phyloP scores from a whole-genome alignment of 2,797 vertebrate genomes.

The Coregonus suidteri region DNA sequence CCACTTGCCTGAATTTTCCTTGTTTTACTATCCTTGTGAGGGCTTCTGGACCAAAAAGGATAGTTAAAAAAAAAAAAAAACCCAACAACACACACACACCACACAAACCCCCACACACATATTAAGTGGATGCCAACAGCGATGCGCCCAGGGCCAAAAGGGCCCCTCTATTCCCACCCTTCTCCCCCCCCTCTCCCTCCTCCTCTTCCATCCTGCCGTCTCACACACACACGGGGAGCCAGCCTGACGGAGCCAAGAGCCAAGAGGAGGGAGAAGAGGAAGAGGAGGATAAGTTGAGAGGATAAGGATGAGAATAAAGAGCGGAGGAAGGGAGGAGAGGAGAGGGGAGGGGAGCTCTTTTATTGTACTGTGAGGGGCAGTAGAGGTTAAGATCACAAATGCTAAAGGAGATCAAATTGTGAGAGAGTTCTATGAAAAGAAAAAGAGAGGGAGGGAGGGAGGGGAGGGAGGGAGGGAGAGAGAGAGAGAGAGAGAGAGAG shows the following conservation, averaged over 20 bases:
- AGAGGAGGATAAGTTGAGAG: conserved; percentile 19
- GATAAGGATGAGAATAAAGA: conserved; percentile 25
- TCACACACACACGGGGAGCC: conserved; percentile 19
- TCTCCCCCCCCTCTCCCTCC: background rate
- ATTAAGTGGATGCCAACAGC: conserved; percentile 58
- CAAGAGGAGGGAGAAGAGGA: conserved; percentile 22
- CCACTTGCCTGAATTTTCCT: too few species aligned
- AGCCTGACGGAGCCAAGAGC: conserved; percentile 26
- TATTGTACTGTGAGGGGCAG: background rate
- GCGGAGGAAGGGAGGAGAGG: background rate
- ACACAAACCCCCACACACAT: background rate
- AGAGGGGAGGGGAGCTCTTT: background rate
- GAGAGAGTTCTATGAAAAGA: too few species aligned
- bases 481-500: too few species aligned
- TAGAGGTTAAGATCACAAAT: too few species aligned
- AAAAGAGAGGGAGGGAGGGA: too few species aligned
- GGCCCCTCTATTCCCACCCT: conserved; percentile 62
- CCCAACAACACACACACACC: background rate
- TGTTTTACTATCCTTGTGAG: background rate
- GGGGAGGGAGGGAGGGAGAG: too few species aligned
- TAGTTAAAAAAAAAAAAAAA: too few species aligned
- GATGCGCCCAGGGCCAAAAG: conserved; percentile 61
- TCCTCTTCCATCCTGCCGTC: conserved; percentile 51
- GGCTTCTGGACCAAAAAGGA: too few species aligned
- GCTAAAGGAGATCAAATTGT: too few species aligned